These are phyloP conservation scores for Lordiphosa clarofinis DNA, from an alignment of 1,140 invertebrate genomes.

Conservation along the genomic window DNA sequence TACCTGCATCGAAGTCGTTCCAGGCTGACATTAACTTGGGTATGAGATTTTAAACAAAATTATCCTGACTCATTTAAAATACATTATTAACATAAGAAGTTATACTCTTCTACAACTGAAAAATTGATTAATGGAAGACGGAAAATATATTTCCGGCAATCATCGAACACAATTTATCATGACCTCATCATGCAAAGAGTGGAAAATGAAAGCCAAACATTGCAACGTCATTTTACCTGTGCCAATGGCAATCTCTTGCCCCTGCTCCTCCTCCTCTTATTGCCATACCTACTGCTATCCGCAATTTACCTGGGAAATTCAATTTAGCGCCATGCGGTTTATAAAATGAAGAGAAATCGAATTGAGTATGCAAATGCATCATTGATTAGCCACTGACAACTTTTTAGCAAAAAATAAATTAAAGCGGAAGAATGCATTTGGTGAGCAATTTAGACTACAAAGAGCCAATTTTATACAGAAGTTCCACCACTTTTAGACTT, in stretches of 20 bases:
- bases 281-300: neutral
- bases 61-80: too few relatives aligned
- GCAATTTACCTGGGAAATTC: conserved; percentile 52
- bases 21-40: too few relatives aligned
- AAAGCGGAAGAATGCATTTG: neutral
- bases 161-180: conserved; percentile 37
- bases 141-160: conserved; percentile 15
- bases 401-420: conserved; percentile 5
- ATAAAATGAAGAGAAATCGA: conserved; percentile 53
- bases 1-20: too few relatives aligned
- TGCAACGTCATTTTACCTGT: conserved; percentile 43
- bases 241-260: conserved; percentile 18
- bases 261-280: neutral
- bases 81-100: neutral
- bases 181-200: conserved; percentile 24
- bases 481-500: neutral
- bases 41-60: too few relatives aligned
- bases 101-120: neutral
- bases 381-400: conserved; percentile 35
- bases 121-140: neutral
- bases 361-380: conserved; percentile 24
- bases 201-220: conserved; percentile 44
- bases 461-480: neutral
- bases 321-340: conserved; percentile 50
- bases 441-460: too few relatives aligned